phyloP scores from a whole-genome alignment of 1,140 invertebrate species.

The Agraylea sexmaculata region DNA sequence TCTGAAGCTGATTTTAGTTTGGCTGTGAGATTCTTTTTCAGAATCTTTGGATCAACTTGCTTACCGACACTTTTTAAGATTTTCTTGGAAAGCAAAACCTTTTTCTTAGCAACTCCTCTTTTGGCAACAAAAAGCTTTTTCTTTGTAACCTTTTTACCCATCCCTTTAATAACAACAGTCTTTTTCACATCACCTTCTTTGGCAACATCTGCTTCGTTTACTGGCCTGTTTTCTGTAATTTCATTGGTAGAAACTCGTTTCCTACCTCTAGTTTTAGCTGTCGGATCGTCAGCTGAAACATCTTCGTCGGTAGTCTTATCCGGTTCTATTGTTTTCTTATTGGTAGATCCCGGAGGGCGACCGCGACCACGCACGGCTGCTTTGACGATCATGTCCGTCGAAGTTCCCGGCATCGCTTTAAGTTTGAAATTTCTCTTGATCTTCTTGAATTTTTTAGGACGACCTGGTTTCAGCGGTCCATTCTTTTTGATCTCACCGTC shows the following conservation, averaged over 20 bases:
- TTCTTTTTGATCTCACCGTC: slow-evolving; percentile 5
- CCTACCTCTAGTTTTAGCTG: slow-evolving; percentile 3
- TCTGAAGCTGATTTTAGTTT: slow-evolving; percentile 14
- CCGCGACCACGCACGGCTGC: slow-evolving; percentile 2
- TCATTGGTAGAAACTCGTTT: slow-evolving; percentile 35
- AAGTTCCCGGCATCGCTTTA: slow-evolving; percentile 10
- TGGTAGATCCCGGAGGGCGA: slow-evolving; percentile 6
- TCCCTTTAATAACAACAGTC: slow-evolving; percentile 11
- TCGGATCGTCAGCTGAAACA: slow-evolving; percentile 4
- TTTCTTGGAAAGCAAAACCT: slow-evolving; percentile 28
- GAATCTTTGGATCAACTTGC: slow-evolving; percentile 21
- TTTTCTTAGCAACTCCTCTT: slow-evolving; percentile 34
- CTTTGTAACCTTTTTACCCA: slow-evolving; percentile 14
- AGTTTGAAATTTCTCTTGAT: slow-evolving; percentile 19
- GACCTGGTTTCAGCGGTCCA: slow-evolving; percentile 1
- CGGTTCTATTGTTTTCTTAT: not conserved
- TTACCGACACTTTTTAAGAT: slow-evolving; percentile 29
- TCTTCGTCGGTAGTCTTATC: not conserved
- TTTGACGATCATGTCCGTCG: slow-evolving; percentile 5
- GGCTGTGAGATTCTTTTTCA: slow-evolving; percentile 8
- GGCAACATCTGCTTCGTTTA: slow-evolving; percentile 25
- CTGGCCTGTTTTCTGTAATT: slow-evolving; percentile 24
- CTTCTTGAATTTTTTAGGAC: slow-evolving; percentile 13
- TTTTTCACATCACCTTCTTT: slow-evolving; percentile 29
- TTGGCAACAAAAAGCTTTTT: slow-evolving; percentile 26